These are phyloP conservation scores for Chloroceryle amazona DNA, from an alignment of 2,797 vertebrate genomes.

Conservation along the genomic window DNA sequence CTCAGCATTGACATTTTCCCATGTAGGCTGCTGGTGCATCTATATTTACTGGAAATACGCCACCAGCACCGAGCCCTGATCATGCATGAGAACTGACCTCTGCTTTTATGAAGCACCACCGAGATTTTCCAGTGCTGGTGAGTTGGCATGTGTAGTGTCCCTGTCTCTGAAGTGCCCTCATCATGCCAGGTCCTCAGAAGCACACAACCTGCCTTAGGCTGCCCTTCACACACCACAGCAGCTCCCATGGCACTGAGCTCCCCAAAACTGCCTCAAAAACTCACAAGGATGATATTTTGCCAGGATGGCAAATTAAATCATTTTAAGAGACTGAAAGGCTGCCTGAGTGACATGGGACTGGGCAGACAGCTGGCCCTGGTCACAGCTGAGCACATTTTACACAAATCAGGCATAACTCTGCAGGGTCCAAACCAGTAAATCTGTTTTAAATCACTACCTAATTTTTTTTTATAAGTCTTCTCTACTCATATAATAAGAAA, in stretches of 20 bases:
- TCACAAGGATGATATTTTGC: background rate
- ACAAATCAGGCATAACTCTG: background rate
- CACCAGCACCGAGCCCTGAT: background rate
- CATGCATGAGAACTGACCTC: fast-evolving
- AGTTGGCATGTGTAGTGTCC: fast-evolving
- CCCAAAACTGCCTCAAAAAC: background rate
- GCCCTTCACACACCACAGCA: background rate
- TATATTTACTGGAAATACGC: background rate
- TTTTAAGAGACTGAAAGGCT: background rate
- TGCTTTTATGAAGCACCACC: background rate
- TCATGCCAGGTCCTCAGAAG: fast-evolving
- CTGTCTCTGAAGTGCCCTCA: background rate
- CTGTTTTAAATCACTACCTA: background rate
- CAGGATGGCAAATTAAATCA: background rate
- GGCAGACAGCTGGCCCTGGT: background rate
- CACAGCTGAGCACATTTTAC: background rate
- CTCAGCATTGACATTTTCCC: background rate
- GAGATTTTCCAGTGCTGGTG: fast-evolving
- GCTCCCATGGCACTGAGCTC: background rate
- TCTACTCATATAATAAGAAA: background rate
- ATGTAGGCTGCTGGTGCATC: background rate
- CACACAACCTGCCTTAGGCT: background rate
- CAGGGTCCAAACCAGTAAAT: background rate
- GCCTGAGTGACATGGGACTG: background rate
- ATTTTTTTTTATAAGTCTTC: background rate